Conservation (phyloP, 2,888 invertebrate species). For the Syrista parreyssii region DNA sequence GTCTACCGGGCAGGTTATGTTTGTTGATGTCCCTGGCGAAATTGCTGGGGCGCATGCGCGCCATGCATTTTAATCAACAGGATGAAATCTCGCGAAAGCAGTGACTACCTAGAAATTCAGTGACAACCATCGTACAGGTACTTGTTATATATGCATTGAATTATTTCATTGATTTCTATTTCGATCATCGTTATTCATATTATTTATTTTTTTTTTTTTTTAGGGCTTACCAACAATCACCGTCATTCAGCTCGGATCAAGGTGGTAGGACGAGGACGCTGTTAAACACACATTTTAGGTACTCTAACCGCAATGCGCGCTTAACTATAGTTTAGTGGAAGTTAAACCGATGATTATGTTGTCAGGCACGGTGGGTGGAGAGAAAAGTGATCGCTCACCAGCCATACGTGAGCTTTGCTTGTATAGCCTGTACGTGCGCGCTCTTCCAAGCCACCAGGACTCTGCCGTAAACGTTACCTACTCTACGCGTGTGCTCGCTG, state of each 20-base stretch:
- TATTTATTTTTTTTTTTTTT: not conserved
- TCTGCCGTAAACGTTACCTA: conserved; percentile 8
- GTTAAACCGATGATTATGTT: conserved; percentile 66
- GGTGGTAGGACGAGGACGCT: conserved; percentile 21
- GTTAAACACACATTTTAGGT: conserved; percentile 62
- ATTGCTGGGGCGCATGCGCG: conserved; percentile 40
- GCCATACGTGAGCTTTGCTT: conserved; percentile 18
- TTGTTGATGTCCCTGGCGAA: conserved; percentile 42
- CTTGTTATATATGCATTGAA: not conserved
- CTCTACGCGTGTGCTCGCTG: conserved; percentile 9
- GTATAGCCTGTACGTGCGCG: conserved; percentile 18
- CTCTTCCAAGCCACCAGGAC: conserved; percentile 18
- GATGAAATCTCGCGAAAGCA: not conserved
- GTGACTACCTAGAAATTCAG: not conserved
- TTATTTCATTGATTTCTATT: not conserved
- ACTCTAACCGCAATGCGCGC: conserved; percentile 58
- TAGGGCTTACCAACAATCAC: not conserved
- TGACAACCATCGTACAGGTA: not conserved
- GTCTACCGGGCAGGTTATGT: conserved; percentile 28
- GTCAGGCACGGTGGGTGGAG: conserved; percentile 61
- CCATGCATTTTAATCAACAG: conserved; percentile 23
- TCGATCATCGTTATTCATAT: not conserved
- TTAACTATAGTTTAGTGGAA: conserved; percentile 62
- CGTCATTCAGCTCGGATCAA: not conserved
- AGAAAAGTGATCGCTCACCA: conserved; percentile 63